These are phyloP conservation scores for Noturus placidus DNA, from an alignment of 2,113 vertebrate genomes.

Conservation along the genomic window DNA sequence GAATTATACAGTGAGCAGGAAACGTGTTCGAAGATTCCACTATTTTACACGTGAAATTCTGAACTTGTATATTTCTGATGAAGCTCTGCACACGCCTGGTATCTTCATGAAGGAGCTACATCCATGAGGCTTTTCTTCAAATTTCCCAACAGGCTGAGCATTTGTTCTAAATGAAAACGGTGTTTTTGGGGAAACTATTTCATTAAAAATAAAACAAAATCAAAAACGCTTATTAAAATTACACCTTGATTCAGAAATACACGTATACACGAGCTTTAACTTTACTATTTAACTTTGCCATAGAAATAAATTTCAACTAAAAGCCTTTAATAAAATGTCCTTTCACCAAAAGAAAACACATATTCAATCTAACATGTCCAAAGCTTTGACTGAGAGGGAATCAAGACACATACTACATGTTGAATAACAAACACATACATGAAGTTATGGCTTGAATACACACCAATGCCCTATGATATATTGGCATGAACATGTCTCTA, in stretches of 20 bases:
- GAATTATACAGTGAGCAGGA: background rate
- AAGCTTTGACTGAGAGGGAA: slow-evolving; percentile 28
- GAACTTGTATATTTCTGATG: background rate
- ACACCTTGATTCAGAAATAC: background rate
- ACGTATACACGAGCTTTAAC: background rate
- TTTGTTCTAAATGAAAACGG: background rate
- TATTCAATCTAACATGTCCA: background rate
- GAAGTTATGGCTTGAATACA: slow-evolving; percentile 11
- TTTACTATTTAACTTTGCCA: background rate
- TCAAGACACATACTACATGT: slow-evolving; percentile 12
- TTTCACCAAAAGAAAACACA: background rate
- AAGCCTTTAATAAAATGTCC: background rate
- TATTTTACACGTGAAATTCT: background rate
- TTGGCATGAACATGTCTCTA: background rate
- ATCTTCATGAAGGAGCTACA: background rate
- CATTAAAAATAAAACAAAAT: background rate
- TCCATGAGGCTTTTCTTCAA: background rate
- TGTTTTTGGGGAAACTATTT: background rate
- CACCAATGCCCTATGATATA: background rate
- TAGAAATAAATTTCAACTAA: background rate
- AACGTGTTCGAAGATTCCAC: background rate
- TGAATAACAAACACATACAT: slow-evolving; percentile 23
- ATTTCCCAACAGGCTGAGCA: background rate
- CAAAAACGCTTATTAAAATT: background rate
- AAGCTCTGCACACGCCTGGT: background rate